Evolutionary conservation across 2,797 vertebrate genomes (phyloP).

Genomic region (Gymnothorax reevesii): DNA sequence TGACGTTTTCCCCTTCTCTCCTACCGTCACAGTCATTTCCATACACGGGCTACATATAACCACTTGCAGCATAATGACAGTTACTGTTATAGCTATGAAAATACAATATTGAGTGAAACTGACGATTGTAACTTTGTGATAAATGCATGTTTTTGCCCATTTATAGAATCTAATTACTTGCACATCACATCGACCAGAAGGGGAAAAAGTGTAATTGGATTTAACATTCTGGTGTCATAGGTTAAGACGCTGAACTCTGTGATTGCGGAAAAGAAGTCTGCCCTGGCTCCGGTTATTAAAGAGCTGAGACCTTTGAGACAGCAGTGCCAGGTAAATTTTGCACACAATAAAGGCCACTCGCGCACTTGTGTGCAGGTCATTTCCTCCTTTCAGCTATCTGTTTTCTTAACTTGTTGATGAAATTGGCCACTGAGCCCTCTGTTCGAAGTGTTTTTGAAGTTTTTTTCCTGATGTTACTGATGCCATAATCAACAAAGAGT

Average conservation of each 20-base stretch:
- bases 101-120: neutral
- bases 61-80: neutral
- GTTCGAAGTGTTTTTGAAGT: neutral
- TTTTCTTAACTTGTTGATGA: neutral
- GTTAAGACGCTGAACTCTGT: slow-evolving; percentile 88
- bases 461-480: neutral
- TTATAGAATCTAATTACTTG: neutral
- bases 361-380: neutral
- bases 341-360: neutral
- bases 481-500: neutral
- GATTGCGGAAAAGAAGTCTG: slow-evolving; percentile 89
- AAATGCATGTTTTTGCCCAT: no score
- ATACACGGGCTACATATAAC: neutral
- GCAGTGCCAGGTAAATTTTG: slow-evolving; percentile 78
- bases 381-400: neutral
- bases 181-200: neutral
- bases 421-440: neutral
- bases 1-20: neutral
- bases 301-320: slow-evolving; percentile 89
- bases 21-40: neutral
- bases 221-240: slow-evolving; percentile 60
- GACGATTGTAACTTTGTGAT: neutral
- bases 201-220: neutral
- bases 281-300: slow-evolving; percentile 90
- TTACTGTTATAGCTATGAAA: neutral